Conservation (phyloP, 1,140 invertebrate genomes). For the Lepidurus couesii region DNA sequence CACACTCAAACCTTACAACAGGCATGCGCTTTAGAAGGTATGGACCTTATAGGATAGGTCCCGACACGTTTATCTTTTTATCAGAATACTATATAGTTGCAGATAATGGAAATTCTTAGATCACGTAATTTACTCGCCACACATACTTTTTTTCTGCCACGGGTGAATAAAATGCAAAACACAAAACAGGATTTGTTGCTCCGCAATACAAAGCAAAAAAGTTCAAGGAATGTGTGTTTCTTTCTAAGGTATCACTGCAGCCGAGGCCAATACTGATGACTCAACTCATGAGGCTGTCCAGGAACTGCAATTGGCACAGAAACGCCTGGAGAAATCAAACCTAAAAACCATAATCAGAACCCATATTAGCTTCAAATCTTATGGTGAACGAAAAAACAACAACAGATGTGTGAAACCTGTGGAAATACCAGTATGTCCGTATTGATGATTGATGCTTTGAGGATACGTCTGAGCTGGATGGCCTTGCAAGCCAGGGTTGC, state of each 20-base stretch:
- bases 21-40: neutral
- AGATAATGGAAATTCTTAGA: too few species aligned
- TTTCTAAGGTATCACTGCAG: conserved; percentile 51
- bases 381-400: neutral
- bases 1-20: neutral
- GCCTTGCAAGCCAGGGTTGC: neutral
- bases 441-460: conserved; percentile 33
- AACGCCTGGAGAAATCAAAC: conserved; percentile 63
- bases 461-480: conserved; percentile 29
- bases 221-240: neutral
- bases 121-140: neutral
- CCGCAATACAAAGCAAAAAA: conserved; percentile 1
- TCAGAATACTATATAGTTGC: neutral
- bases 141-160: neutral
- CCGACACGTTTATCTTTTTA: neutral
- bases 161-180: conserved; percentile 1
- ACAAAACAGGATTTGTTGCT: neutral
- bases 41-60: too few species aligned
- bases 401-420: neutral
- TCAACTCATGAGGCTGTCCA: conserved; percentile 55
- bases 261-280: conserved; percentile 61
- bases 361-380: neutral
- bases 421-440: conserved; percentile 31
- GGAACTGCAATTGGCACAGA: conserved; percentile 64
- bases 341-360: conserved; percentile 43